Evolutionary conservation across 2,797 vertebrate species (phyloP), one percentile per base, ranked within the genome.

Genomic region (Sebastes umbrosus): DNA sequence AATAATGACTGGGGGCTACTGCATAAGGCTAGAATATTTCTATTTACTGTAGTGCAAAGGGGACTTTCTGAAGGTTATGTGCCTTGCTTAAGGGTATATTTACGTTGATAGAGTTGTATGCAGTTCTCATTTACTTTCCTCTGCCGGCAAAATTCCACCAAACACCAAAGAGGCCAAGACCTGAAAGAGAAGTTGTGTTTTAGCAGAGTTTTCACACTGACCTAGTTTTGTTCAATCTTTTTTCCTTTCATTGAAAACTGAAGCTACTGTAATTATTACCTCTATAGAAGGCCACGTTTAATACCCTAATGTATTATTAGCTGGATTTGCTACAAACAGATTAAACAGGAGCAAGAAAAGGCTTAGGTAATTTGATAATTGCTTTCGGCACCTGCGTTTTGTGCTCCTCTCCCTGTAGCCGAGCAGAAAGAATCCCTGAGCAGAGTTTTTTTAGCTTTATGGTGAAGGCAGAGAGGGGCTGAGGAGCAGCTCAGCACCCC

Each of bases 311-410:
- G 91, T 90, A 87, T 92, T 94, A 93, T 94, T 92, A 94, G 90
- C 87, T 91, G 89, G 90, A 92, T 93, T 92, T 90, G 83, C 88
- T 91, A 89, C 88, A 93, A 94, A 94, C 91, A 92, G 92, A 95
- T 95, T 92, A 93, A 92, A 91, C 66, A 84, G 85, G 83, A 87
- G 80, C 76, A 90, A 89, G 87, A 90, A 90, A 94, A 91, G 84
- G 89, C 90, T 90, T 79, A 90, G 89, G 87, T 90, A 87, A 94
- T 94, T 94, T 94, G 91, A 93, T 95, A 95, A 95, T 94, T 95
- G 91, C 92, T 90, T 91, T 84, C 72, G 84, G 90, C 92, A 92
- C 88, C 92, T 94, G 91, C 83, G 86, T 93, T 93, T 94, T 90
- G 87, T 90, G 89, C 87, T 83, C 32, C 43, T 80, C 88, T 91